A percentile compares a stretch with the other conserved stretches of the same genome.
Conservation (phyloP, 2,888 invertebrate genomes). For the Oscheius myriophilus region DNA sequence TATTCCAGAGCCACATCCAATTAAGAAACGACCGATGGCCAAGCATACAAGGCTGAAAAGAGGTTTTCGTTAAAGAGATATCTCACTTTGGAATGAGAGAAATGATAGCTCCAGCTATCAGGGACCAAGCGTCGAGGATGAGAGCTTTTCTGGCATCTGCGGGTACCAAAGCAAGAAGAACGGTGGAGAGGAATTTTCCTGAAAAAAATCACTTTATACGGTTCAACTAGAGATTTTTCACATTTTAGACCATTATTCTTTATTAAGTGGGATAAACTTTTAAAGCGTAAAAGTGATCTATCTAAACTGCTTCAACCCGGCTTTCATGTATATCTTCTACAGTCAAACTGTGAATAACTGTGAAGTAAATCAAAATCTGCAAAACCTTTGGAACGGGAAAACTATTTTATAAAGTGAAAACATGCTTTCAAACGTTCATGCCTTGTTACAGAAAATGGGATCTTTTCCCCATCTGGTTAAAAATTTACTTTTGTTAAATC, state of each 20-base stretch:
- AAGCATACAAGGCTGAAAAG: conserved; percentile 29
- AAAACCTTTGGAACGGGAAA: too few relatives aligned
- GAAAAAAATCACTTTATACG: neutral
- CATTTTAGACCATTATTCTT: neutral
- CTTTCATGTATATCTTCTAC: too few relatives aligned
- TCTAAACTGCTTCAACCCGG: too few relatives aligned
- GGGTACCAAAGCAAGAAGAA: conserved; percentile 33
- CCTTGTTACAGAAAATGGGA: too few relatives aligned
- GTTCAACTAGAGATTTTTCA: neutral
- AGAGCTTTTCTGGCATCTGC: conserved; percentile 33
- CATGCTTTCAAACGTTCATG: too few relatives aligned
- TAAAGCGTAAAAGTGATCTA: too few relatives aligned
- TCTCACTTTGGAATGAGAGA: conserved; percentile 38
- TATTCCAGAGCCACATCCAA: conserved; percentile 56
- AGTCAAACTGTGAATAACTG: too few relatives aligned
- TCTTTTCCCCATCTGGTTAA: too few relatives aligned
- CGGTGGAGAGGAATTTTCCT: conserved; percentile 51
- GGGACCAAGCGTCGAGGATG: conserved; percentile 31
- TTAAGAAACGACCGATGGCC: conserved; percentile 44
- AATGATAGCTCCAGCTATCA: conserved; percentile 41
- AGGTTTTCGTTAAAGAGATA: neutral
- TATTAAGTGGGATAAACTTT: too few relatives aligned
- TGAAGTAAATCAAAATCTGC: too few relatives aligned
- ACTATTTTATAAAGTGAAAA: too few relatives aligned
- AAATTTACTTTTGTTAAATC: too few relatives aligned